A percentile compares a stretch with the other conserved stretches of the same genome.
phyloP scores from a whole-genome alignment of 2,797 vertebrate species.

The Valencia hispanica region DNA sequence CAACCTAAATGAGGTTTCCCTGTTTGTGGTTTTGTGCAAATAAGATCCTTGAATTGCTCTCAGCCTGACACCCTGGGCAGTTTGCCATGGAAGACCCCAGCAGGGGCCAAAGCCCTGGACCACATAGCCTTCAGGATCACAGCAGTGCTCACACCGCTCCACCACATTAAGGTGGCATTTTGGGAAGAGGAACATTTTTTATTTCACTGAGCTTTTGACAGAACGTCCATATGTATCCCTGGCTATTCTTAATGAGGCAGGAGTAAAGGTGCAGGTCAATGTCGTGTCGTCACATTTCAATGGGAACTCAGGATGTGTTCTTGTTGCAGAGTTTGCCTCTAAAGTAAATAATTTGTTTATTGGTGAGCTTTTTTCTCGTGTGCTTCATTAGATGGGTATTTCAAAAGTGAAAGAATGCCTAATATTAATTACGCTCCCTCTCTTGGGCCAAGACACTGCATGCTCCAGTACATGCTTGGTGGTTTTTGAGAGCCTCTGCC shows the following conservation, averaged over 20 bases:
- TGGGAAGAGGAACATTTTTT: no score
- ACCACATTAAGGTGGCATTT: not conserved
- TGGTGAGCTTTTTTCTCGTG: constrained; percentile 52
- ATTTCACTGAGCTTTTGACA: not conserved
- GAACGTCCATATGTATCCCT: not conserved
- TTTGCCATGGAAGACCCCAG: not conserved
- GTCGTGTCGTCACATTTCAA: not conserved
- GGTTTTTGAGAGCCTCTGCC: constrained; percentile 11
- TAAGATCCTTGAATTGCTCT: not conserved
- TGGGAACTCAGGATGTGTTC: constrained; percentile 38
- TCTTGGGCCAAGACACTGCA: constrained; percentile 47
- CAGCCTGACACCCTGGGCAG: not conserved
- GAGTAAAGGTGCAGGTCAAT: not conserved
- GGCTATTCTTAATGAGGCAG: not conserved
- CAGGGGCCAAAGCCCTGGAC: not conserved
- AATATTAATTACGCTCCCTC: constrained; percentile 24
- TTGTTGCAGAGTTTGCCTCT: constrained; percentile 38
- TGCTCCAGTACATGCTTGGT: not conserved
- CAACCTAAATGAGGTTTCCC: not conserved
- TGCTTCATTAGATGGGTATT: constrained; percentile 55
- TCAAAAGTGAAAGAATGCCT: constrained; percentile 49
- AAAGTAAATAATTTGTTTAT: constrained; percentile 49
- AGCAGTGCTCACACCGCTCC: not conserved
- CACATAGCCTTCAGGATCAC: not conserved
- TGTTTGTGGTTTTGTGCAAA: not conserved